Evolutionary conservation across 2,113 vertebrate genomes (phyloP).

Genomic region (Rhombomys opimus): DNA sequence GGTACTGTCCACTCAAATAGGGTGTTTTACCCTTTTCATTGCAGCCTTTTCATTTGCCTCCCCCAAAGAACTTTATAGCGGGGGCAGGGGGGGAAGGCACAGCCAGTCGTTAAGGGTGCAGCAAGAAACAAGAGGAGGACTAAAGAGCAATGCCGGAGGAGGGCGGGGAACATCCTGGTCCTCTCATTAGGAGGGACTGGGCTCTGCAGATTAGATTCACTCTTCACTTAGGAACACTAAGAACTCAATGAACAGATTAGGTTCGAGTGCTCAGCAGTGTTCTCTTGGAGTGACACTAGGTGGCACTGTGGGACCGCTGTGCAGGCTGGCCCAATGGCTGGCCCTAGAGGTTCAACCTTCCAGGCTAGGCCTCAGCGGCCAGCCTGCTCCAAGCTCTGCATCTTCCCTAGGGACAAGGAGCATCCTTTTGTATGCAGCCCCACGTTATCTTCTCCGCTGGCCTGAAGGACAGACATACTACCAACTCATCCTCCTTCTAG

Average conservation of each 20-base stretch:
- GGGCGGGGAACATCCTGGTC: background rate
- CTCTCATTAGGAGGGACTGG: no score
- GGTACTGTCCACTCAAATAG: no score
- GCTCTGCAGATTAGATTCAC: background rate
- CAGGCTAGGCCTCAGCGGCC: background rate
- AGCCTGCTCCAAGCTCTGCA: rapidly evolving
- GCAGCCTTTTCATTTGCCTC: background rate
- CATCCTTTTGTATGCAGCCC: background rate
- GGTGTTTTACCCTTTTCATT: background rate
- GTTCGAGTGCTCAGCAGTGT: no score
- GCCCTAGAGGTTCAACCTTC: background rate
- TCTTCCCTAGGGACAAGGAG: background rate
- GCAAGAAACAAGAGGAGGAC: no score
- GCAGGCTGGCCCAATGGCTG: background rate
- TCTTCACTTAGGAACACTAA: background rate
- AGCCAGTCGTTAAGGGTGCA: background rate
- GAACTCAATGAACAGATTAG: background rate
- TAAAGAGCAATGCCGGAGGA: background rate
- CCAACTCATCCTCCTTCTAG: background rate
- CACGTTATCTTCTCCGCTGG: background rate
- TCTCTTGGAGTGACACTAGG: background rate
- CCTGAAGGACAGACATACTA: background rate
- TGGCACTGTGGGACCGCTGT: conserved; percentile 63
- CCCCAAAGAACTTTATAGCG: background rate
- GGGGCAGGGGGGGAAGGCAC: no score